Conservation (phyloP, 1,140 invertebrate genomes). For the Oryzaephilus surinamensis region DNA sequence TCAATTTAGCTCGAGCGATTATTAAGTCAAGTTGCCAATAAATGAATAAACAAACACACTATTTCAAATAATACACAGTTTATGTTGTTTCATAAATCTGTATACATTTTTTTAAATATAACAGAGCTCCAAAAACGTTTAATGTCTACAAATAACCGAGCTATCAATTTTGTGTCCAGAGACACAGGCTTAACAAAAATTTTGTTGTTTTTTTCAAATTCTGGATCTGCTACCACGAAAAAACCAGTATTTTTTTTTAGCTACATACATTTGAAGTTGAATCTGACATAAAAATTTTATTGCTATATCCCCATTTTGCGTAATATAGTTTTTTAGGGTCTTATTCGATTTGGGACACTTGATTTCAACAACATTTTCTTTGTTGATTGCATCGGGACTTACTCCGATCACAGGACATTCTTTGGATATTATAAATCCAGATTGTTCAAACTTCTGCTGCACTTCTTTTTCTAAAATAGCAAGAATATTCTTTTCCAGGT, state of each 20-base stretch:
- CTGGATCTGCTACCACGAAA: constrained; percentile 13
- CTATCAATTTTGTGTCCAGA: too few species aligned
- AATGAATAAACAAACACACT: too few species aligned
- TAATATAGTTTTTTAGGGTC: constrained; percentile 29
- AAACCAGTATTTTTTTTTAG: constrained; percentile 17
- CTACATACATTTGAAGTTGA: constrained; percentile 39
- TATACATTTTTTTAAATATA: too few species aligned
- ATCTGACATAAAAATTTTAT: constrained; percentile 38
- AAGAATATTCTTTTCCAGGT: constrained; percentile 24
- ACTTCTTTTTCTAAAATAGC: too few species aligned
- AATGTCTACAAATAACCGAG: too few species aligned
- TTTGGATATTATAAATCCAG: constrained; percentile 16
- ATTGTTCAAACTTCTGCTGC: constrained; percentile 5
- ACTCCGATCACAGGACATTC: constrained; percentile 29
- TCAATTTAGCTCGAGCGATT: too few species aligned
- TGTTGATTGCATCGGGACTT: constrained; percentile 38
- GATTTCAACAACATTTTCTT: constrained; percentile 39
- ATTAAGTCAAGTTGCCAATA: too few species aligned
- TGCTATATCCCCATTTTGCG: constrained; percentile 18
- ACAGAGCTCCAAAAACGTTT: too few species aligned
- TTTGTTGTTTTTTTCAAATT: too few species aligned
- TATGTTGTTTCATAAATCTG: too few species aligned
- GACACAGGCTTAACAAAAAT: too few species aligned
- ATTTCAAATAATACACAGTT: too few species aligned
- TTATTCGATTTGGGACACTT: constrained; percentile 36